phyloP scores from a whole-genome alignment of 2,113 vertebrate species.

The Aythya baeri region DNA sequence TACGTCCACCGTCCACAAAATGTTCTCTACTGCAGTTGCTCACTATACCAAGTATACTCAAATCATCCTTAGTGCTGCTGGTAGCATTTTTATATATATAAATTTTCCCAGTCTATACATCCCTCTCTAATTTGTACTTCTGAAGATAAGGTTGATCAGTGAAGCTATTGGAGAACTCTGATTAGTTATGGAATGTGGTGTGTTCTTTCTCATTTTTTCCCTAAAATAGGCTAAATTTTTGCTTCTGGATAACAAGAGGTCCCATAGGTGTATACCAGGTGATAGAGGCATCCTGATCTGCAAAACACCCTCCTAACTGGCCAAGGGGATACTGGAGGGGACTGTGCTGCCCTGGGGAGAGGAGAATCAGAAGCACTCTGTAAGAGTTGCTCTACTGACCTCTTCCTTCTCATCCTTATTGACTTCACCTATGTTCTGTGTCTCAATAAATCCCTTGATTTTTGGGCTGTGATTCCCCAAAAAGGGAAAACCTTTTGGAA shows the following conservation, averaged over 20 bases:
- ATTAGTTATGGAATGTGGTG: background rate
- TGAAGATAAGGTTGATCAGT: constrained; percentile 31
- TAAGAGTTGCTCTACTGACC: background rate
- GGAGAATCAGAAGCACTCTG: background rate
- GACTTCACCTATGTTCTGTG: background rate
- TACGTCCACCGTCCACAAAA: background rate
- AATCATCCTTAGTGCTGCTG: constrained; percentile 22
- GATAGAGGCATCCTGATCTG: background rate
- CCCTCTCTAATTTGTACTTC: constrained; percentile 3
- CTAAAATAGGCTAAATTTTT: background rate
- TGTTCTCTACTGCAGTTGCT: constrained; percentile 28
- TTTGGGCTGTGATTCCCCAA: background rate
- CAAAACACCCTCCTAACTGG: background rate
- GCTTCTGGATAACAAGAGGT: background rate
- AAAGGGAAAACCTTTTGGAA: background rate
- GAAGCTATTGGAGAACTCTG: background rate
- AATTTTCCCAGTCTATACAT: background rate
- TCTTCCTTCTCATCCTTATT: background rate
- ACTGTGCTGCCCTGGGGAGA: rapidly evolving
- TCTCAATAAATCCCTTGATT: background rate
- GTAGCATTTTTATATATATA: background rate
- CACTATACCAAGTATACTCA: background rate
- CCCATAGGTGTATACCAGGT: background rate
- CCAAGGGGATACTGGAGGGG: background rate
- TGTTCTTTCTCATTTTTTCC: constrained; percentile 1